A percentile compares a stretch with the other conserved stretches of the same genome.
Conservation (phyloP, 2,888 invertebrate species). For the Leucozona laternaria region DNA sequence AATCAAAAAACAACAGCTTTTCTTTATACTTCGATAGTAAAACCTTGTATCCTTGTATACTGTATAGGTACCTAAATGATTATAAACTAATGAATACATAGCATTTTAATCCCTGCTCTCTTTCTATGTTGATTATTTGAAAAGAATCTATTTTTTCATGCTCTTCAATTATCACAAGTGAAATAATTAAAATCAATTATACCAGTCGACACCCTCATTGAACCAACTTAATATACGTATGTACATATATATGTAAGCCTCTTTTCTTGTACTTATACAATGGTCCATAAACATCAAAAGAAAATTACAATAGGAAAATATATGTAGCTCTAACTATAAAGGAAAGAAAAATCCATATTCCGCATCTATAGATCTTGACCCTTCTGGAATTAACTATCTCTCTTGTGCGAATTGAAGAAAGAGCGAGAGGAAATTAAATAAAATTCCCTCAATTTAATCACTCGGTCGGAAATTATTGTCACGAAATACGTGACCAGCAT, state of each 20-base stretch:
- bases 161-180: slow-evolving; percentile 4
- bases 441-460: slow-evolving; percentile 67
- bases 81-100: no score
- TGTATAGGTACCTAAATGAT: no score
- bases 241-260: not conserved
- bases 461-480: slow-evolving; percentile 62
- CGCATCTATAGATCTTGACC: not conserved
- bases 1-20: no score
- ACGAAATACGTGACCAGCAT: slow-evolving; percentile 69
- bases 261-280: not conserved
- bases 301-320: not conserved
- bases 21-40: no score
- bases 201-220: slow-evolving; percentile 11
- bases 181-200: slow-evolving; percentile 39
- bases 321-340: not conserved
- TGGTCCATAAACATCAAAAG: not conserved
- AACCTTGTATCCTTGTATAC: no score
- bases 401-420: not conserved
- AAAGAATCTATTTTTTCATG: no score
- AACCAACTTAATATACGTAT: not conserved
- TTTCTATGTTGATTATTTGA: no score
- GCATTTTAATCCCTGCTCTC: no score
- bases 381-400: not conserved
- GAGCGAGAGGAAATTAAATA: slow-evolving; percentile 52
- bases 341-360: slow-evolving; percentile 8